phyloP scores from a whole-genome alignment of 2,888 invertebrate species.

The Melanchra persicariae region DNA sequence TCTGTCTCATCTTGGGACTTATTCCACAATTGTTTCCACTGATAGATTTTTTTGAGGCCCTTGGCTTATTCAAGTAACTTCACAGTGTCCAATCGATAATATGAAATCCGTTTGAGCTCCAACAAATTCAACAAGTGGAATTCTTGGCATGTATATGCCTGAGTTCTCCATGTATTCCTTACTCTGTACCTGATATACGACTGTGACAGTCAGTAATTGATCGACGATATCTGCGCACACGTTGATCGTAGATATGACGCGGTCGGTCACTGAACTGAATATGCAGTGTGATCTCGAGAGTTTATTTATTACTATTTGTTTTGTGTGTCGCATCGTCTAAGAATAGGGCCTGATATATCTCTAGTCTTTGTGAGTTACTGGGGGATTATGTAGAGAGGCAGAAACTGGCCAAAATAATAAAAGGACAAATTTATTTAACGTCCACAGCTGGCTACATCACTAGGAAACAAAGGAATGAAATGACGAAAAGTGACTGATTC shows the following conservation, averaged over 20 bases:
- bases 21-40: too few species aligned
- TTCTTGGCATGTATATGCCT: not conserved
- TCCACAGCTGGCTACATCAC: not conserved
- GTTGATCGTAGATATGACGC: constrained; percentile 59
- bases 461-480: not conserved
- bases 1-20: too few species aligned
- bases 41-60: too few species aligned
- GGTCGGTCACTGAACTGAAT: constrained; percentile 64
- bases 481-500: not conserved
- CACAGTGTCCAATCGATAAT: not conserved
- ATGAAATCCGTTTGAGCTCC: not conserved
- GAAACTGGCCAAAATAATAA: too few species aligned
- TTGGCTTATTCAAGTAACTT: not conserved
- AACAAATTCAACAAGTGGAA: not conserved
- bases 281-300: constrained; percentile 45
- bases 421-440: not conserved
- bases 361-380: not conserved
- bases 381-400: not conserved
- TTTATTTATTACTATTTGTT: constrained; percentile 50
- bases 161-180: constrained; percentile 16
- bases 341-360: constrained; percentile 31
- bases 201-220: constrained; percentile 80
- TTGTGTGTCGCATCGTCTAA: constrained; percentile 19
- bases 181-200: constrained; percentile 67
- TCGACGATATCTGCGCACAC: constrained; percentile 75